These are phyloP conservation scores for Boleophthalmus pectinirostris DNA, from an alignment of 2,113 vertebrate genomes.

Conservation along the genomic window DNA sequence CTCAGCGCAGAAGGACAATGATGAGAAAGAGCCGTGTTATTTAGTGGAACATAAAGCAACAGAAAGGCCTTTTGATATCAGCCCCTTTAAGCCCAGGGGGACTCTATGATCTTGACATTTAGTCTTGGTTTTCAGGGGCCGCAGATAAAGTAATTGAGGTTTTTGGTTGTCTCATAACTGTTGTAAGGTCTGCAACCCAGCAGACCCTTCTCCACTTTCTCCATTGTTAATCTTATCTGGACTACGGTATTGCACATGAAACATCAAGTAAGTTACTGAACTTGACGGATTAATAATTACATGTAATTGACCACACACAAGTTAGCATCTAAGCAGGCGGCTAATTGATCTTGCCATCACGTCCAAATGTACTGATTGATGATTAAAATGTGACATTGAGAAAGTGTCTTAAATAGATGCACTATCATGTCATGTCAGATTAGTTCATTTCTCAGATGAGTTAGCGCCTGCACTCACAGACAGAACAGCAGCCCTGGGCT, in stretches of 20 bases:
- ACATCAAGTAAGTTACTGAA: slow-evolving; percentile 51
- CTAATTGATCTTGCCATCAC: slow-evolving; percentile 58
- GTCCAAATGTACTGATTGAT: slow-evolving; percentile 60
- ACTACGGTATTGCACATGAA: slow-evolving; percentile 45
- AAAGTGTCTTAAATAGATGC: slow-evolving; percentile 55
- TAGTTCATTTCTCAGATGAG: slow-evolving; percentile 52
- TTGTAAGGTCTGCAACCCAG: slow-evolving; percentile 43
- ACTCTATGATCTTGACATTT: slow-evolving; percentile 84
- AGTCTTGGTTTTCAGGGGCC: slow-evolving; percentile 69
- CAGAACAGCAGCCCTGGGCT: slow-evolving; percentile 23
- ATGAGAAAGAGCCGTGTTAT: slow-evolving; percentile 75
- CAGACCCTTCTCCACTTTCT: slow-evolving; percentile 43
- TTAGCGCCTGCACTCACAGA: slow-evolving; percentile 17
- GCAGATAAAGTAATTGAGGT: slow-evolving; percentile 75
- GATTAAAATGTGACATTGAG: slow-evolving; percentile 46
- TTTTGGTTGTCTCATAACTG: slow-evolving; percentile 54
- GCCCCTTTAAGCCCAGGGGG: slow-evolving; percentile 73
- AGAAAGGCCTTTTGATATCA: slow-evolving; percentile 76
- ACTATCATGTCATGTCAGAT: slow-evolving; percentile 54
- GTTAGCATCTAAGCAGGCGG: slow-evolving; percentile 60
- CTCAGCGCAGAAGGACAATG: slow-evolving; percentile 67
- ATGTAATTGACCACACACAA: slow-evolving; percentile 70
- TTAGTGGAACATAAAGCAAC: slow-evolving; percentile 77
- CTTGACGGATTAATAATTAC: slow-evolving; percentile 61
- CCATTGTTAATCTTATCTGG: slow-evolving; percentile 48